Evolutionary conservation across 1,140 invertebrate species (phyloP), one percentile per base, ranked within the genome.

Genomic region (Achatina immaculata): DNA sequence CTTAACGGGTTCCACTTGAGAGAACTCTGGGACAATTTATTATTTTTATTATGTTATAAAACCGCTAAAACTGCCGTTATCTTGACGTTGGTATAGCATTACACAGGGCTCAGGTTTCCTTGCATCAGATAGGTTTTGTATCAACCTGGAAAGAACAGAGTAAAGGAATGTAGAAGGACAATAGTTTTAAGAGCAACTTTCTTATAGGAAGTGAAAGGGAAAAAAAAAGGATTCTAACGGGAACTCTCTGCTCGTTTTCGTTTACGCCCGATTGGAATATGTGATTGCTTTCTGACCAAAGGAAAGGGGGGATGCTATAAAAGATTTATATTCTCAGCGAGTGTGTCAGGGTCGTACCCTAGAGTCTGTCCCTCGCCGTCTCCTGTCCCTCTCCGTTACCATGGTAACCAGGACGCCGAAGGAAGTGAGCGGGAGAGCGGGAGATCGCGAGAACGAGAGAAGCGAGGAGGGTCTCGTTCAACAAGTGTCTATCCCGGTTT

Each of bases 361-460:
- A 42, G 36, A 24, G 48, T 11, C 11, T 69, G 19, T 43, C 65
- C 68, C 9, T 24, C 36, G 1, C 38, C 4, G 36, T 40, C 2
- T 69, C 24, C 42, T 28, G 16, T 43, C n/a, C 31, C 71, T 34
- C 43, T 11, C 21, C 28, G 71, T 34, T 73, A 43, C 24, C 43
- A 73, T 73, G 43, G 71, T 48, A 73, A 73, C 71, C 19, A 34
- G 43, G 45, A 73, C 42, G 43, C 71, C 1, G 36, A 48, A 45
- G 71, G 71, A 28, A 2, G 68, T 9, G 68, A 69, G 71, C 38
- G 68, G 1, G 68, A 69, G 68, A 40, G 68, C 9, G 14, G 62
- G 31, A 45, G 1, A 73, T 4, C 36, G 43, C 42, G 43, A 34
- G 43, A 48, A 43, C 21, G 45, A 7, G 28, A 31, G 71, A 73